Conservation (phyloP, 2,888 invertebrate species). For the Callosobruchus maculatus region DNA sequence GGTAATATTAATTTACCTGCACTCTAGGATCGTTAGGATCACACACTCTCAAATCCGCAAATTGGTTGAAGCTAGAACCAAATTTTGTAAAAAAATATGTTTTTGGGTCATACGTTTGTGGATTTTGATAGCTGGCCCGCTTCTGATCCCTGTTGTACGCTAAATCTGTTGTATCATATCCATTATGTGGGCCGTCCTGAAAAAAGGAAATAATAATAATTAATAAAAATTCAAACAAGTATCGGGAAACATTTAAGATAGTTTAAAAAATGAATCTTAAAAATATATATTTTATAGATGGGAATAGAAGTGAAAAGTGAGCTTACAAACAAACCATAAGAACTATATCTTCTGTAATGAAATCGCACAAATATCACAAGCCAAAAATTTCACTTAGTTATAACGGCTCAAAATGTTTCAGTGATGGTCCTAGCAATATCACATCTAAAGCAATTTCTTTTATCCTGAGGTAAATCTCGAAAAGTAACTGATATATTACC, state of each 20-base stretch:
- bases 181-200: conserved; percentile 18
- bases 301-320: too few relatives aligned
- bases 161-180: conserved; percentile 40
- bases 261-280: too few relatives aligned
- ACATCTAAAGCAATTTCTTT: too few relatives aligned
- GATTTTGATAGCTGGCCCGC: conserved; percentile 28
- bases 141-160: conserved; percentile 32
- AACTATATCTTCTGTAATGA: too few relatives aligned
- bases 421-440: too few relatives aligned
- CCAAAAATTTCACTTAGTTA: too few relatives aligned
- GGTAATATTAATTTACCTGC: conserved; percentile 36
- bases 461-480: too few relatives aligned
- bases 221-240: background rate
- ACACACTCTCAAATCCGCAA: conserved; percentile 75
- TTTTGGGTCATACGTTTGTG: conserved; percentile 64
- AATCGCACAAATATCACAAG: too few relatives aligned
- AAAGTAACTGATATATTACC: too few relatives aligned
- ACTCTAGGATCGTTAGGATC: conserved; percentile 63
- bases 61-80: conserved; percentile 90
- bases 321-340: too few relatives aligned
- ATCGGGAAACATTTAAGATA: background rate
- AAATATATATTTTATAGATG: too few relatives aligned
- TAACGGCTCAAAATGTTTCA: too few relatives aligned
- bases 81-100: conserved; percentile 88
- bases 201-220: conserved; percentile 4